These are phyloP conservation scores for Pseudoatta argentina DNA, from an alignment of 1,140 invertebrate species.

Conservation along the genomic window DNA sequence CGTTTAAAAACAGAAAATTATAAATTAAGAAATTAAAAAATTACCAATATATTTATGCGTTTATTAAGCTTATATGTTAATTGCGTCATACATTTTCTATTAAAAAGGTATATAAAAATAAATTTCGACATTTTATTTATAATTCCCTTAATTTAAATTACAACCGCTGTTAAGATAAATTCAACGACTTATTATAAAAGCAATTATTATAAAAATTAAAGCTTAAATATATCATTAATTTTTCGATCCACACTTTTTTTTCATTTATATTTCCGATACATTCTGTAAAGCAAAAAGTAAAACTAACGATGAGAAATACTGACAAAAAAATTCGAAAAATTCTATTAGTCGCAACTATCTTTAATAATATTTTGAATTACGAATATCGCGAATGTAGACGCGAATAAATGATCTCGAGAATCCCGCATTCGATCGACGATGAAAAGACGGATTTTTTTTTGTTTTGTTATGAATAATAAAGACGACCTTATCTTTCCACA, in stretches of 20 bases:
- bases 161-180: background rate
- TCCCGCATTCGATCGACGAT: background rate
- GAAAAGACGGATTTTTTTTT: background rate
- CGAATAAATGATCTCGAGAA: conserved; percentile 2
- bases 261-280: background rate
- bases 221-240: background rate
- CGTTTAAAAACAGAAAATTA: background rate
- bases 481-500: background rate
- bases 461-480: background rate
- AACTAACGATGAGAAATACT: background rate
- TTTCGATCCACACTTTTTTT: background rate
- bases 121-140: background rate
- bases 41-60: background rate
- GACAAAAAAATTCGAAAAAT: background rate
- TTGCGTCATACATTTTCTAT: background rate
- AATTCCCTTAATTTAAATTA: background rate
- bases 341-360: background rate
- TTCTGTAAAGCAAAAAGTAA: background rate
- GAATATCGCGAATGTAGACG: too few relatives aligned
- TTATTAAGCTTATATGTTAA: background rate
- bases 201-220: background rate
- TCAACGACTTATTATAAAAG: background rate
- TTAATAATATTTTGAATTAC: background rate
- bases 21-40: background rate
- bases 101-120: background rate